A percentile compares a stretch with the other conserved stretches of the same genome.
Conservation (phyloP, 2,797 vertebrate genomes). For the Hyperoplus lanceolatus region DNA sequence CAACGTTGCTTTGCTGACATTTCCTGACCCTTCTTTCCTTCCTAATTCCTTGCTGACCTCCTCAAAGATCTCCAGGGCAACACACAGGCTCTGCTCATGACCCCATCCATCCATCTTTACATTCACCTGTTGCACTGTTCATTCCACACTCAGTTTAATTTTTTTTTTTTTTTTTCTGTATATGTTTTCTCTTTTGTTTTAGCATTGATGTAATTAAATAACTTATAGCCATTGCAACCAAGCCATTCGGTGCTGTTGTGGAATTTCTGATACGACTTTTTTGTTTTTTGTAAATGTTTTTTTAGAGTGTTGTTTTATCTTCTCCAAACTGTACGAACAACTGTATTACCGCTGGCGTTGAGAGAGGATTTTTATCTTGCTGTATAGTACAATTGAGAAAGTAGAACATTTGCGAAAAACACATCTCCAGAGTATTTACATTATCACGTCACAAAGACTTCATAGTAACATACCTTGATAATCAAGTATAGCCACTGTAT, state of each 20-base stretch:
- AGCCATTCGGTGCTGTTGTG: conserved; percentile 69
- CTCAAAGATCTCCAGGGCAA: conserved; percentile 67
- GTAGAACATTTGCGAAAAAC: conserved; percentile 57
- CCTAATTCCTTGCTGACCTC: conserved; percentile 61
- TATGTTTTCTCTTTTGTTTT: conserved; percentile 21
- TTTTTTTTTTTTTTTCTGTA: no score
- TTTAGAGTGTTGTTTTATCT: conserved; percentile 57
- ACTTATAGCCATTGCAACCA: conserved; percentile 71
- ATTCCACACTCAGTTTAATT: conserved; percentile 42
- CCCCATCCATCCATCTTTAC: conserved; percentile 21
- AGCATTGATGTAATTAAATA: conserved; percentile 64
- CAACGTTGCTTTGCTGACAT: conserved; percentile 75
- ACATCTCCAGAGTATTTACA: conserved; percentile 66
- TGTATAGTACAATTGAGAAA: conserved; percentile 73
- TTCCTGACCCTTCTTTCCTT: conserved; percentile 76
- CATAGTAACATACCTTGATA: conserved; percentile 80
- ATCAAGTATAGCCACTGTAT: conserved; percentile 83
- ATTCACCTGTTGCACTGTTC: conserved; percentile 66
- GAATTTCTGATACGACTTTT: conserved; percentile 53
- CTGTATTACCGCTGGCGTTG: conserved; percentile 52
- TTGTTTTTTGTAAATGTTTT: conserved; percentile 32
- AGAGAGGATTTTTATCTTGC: conserved; percentile 72
- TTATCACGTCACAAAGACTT: conserved; percentile 67
- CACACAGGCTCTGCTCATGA: conserved; percentile 63
- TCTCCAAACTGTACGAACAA: conserved; percentile 48